Percentiles rank a stretch among this genome's conserved stretches.
These are phyloP conservation scores for Gallinago paraguaiae DNA, from an alignment of 2,113 vertebrate genomes.

Conservation along the genomic window DNA sequence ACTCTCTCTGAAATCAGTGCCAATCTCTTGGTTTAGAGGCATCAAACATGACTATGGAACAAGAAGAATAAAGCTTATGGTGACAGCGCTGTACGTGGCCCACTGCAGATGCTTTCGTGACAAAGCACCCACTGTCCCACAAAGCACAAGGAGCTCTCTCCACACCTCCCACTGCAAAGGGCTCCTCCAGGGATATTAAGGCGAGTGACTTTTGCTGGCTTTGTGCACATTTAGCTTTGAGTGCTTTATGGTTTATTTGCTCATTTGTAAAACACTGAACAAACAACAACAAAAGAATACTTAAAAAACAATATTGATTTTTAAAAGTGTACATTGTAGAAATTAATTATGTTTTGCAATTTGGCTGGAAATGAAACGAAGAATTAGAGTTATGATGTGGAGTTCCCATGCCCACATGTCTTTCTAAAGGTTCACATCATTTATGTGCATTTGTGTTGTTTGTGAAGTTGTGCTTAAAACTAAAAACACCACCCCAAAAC, in stretches of 20 bases:
- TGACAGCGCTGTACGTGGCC: too few relatives aligned
- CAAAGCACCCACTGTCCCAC: too few relatives aligned
- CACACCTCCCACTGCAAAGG: too few relatives aligned
- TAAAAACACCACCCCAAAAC: not conserved
- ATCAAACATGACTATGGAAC: too few relatives aligned
- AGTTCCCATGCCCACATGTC: constrained; percentile 36
- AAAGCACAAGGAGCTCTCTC: not conserved
- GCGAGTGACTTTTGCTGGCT: not conserved
- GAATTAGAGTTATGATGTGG: constrained; percentile 3
- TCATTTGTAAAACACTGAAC: not conserved
- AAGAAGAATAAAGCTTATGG: not conserved
- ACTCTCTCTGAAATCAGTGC: not conserved
- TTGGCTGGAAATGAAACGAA: not conserved
- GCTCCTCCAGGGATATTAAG: not conserved
- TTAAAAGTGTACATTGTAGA: not conserved
- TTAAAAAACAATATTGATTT: not conserved
- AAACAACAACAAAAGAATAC: not conserved
- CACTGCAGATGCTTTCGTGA: fast-evolving
- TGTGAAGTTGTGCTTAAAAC: constrained; percentile 37
- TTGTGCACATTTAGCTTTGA: not conserved
- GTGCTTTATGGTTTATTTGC: not conserved
- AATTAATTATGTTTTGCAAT: not conserved
- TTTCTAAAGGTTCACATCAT: constrained; percentile 60
- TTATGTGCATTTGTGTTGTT: constrained; percentile 35
- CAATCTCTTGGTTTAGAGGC: not conserved